Conservation (phyloP, 2,888 invertebrate genomes). For the Apodemia duryi region DNA sequence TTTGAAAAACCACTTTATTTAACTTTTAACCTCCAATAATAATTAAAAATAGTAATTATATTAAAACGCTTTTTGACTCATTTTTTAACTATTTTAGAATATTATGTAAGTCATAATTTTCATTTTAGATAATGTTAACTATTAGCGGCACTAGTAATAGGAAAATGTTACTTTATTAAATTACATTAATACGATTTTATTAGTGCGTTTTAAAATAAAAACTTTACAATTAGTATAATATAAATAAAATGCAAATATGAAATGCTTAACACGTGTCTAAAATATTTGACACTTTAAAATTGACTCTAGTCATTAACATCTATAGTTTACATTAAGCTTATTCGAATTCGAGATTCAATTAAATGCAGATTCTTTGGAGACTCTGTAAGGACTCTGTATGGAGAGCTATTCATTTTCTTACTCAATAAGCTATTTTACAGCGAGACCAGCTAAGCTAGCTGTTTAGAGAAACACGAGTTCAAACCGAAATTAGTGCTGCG, state of each 20-base stretch:
- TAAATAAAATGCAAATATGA: constrained; percentile 30
- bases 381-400: background rate
- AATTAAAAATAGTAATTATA: too few species aligned
- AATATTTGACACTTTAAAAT: constrained; percentile 59
- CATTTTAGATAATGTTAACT: too few species aligned
- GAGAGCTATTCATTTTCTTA: background rate
- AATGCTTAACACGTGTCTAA: constrained; percentile 46
- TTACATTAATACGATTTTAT: background rate
- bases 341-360: constrained; percentile 1
- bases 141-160: too few species aligned
- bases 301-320: constrained; percentile 25
- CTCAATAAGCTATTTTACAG: background rate
- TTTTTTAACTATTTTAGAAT: too few species aligned
- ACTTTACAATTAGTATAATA: constrained; percentile 11
- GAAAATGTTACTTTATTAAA: too few species aligned
- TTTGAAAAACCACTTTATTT: too few species aligned
- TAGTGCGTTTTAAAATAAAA: background rate
- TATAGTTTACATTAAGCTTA: background rate
- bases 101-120: too few species aligned
- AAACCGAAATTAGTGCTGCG: background rate
- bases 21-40: too few species aligned
- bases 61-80: too few species aligned
- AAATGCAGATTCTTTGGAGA: constrained; percentile 5
- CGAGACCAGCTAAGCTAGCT: background rate
- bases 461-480: background rate